Base-by-base conservation (phyloP, 1,140 invertebrate genomes). In the Neotoxoptera formosana region DNA sequence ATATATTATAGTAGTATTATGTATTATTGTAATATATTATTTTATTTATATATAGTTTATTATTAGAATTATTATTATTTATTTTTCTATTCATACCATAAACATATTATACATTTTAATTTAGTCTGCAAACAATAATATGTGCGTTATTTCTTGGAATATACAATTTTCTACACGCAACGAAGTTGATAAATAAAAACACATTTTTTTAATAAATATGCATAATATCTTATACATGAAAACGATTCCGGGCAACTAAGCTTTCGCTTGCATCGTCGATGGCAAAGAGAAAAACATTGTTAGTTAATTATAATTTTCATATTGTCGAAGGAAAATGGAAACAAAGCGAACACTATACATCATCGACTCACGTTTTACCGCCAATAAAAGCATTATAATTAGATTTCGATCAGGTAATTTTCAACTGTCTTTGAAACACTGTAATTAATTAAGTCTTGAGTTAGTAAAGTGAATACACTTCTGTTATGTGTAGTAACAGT, bases 391-490 rank as follows among this genome's bases (percentile, higher is more conserved):
- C 51, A 17, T 14, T 47, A 25, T 56, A 90, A 90, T 90, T 90
- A 41, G 56, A 90, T 90, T 56, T 56, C 41, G 88, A 90, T 90
- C 51, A 41, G 88, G 9, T 36, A 34, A 90, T 56, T 90, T 56
- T 90, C 51, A 56, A 36, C 51, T 56, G 48, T 90, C 48, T 90
- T 90, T 34, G 9, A 25, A 25, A 41, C 34, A 56, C 21, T 17
- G 51, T 90, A 90, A 88, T 90, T 90, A 41, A 53, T 41, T 90
- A 56, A 90, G 25, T 90, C 41, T 90, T 4, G 34, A 90, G 34
- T 56, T 56, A 14, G 34, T 36, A 56, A 56, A 56, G 34, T 25
- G 20, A 41, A 11, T 34, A 48, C 51, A 25, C 51, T 56, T 90
- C 21, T 56, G n/a, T 36, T 20, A 30, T 34, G 34, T 34, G 34